These are phyloP conservation scores for Astropecten irregularis DNA, from an alignment of 53 echinoderm and acorn worm species.

Conservation along the genomic window DNA sequence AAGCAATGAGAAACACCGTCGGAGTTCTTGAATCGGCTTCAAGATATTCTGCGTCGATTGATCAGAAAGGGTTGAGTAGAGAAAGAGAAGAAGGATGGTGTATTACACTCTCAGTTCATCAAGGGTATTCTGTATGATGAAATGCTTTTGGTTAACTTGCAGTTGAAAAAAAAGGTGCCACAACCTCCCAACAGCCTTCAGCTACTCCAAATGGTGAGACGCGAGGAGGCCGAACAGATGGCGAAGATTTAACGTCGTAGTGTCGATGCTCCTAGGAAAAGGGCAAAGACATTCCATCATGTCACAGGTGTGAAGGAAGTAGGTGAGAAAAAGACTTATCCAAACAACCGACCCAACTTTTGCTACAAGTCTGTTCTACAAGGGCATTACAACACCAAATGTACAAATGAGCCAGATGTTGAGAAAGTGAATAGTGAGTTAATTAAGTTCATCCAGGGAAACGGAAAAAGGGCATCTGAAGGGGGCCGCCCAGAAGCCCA, in stretches of 20 bases:
- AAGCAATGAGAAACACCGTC: constrained; percentile 26
- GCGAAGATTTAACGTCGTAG: background rate
- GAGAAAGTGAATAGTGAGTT: background rate
- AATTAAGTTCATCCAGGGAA: constrained; percentile 11
- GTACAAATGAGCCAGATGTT: background rate
- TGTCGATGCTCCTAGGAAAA: background rate
- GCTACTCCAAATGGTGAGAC: background rate
- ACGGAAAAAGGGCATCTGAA: constrained; percentile 4
- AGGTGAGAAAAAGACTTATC: background rate
- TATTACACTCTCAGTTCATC: constrained; percentile 42
- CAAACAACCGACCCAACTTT: background rate
- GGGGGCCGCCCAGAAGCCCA: constrained; percentile 3
- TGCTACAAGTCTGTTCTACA: constrained; percentile 5
- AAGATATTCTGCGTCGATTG: constrained; percentile 12
- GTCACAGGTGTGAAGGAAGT: too few species aligned
- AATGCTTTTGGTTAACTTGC: constrained; percentile 19
- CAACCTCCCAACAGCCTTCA: background rate
- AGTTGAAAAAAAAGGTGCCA: background rate
- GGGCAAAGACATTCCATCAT: background rate
- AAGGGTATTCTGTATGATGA: constrained; percentile 31
- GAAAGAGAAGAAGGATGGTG: background rate
- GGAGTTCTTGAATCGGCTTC: constrained; percentile 19
- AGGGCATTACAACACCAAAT: background rate
- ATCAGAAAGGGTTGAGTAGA: constrained; percentile 28
- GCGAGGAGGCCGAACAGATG: constrained; percentile 26